These are phyloP conservation scores for Eptatretus burgeri DNA, from an alignment of 2,113 vertebrate genomes.

Conservation along the genomic window DNA sequence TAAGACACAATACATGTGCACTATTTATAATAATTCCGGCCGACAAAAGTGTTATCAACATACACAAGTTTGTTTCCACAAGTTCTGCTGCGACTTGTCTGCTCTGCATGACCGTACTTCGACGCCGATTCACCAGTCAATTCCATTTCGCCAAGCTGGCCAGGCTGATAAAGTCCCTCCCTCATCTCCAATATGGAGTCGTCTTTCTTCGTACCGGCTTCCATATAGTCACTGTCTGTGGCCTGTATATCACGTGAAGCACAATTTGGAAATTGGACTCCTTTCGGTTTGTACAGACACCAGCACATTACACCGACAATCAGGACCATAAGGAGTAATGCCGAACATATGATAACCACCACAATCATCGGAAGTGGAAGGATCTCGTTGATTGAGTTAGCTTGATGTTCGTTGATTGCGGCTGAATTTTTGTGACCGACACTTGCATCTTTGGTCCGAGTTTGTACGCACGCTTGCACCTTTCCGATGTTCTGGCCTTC, in stretches of 20 bases:
- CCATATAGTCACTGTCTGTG: slow-evolving; percentile 92
- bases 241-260: slow-evolving; percentile 85
- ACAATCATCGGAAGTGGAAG: slow-evolving; percentile 68
- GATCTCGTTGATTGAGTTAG: slow-evolving; percentile 38
- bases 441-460: slow-evolving; percentile 32
- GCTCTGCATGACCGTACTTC: too few relatives aligned
- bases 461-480: slow-evolving; percentile 57
- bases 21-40: too few relatives aligned
- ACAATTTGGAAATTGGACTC: slow-evolving; percentile 67
- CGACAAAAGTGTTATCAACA: too few relatives aligned
- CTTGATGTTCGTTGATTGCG: slow-evolving; percentile 42
- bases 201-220: slow-evolving; percentile 96
- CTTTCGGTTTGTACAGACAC: slow-evolving; percentile 90
- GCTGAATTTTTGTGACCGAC: slow-evolving; percentile 28
- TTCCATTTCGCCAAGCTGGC: slow-evolving; percentile 61
- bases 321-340: slow-evolving; percentile 53
- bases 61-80: too few relatives aligned
- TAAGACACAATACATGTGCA: too few relatives aligned
- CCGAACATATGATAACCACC: slow-evolving; percentile 58
- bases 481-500: slow-evolving; percentile 55
- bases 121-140: too few relatives aligned
- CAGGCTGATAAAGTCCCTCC: slow-evolving; percentile 97
- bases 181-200: slow-evolving; percentile 99
- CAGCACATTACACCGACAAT: slow-evolving; percentile 62
- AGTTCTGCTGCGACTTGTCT: too few relatives aligned